Base-by-base conservation (phyloP, 2,888 invertebrate genomes). In the Leptopilina myrica region DNA sequence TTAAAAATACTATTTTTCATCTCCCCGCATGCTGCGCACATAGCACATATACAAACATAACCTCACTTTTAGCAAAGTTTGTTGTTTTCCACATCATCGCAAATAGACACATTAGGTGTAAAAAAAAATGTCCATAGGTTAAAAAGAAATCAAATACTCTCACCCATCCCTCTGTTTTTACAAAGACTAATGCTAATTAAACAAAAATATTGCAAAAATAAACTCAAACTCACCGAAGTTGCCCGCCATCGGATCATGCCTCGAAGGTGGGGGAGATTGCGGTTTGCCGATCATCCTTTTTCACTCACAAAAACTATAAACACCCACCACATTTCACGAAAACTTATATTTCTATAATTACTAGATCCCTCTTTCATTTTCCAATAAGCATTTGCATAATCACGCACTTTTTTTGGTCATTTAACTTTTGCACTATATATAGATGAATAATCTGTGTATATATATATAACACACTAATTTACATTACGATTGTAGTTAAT, bases 11-110 rank as follows among this genome's bases (percentile, higher is more conserved):
- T 46, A 78, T 76, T 59, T 20, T 78, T 78, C 73, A 64, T 56
- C 65, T 69, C 15, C 75, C 15, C 53, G 20, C 20, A 66, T 69
- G 49, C 49, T 49, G 75, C 77, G 65, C 73, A 64, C 43, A 62
- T 66, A 0, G 20, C 20, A 20, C 20, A 77, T 5, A 33, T 46
- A 77, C 43, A 53, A 56, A 46, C 20, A 69, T 49, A 20, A 64
- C 33, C 67, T 75, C 75, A 78, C 73, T 75, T 73, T 64, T 53
- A 46, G 69, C 33, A 73, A 33, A 75, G 65, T 53, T 14, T 6
- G 59, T 59, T 59, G 2, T 59, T 5, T 15, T 78, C 56, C 26
- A 7, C 26, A 69, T 12, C 4, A n/a, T 0, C 6, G 11, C 14
- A 46, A 40, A 69, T n/a, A 14, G 59, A 59, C 7, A 64, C 15